Evolutionary conservation across 2,113 vertebrate species (phyloP).

Genomic region (Periophthalmodon schlosseri): DNA sequence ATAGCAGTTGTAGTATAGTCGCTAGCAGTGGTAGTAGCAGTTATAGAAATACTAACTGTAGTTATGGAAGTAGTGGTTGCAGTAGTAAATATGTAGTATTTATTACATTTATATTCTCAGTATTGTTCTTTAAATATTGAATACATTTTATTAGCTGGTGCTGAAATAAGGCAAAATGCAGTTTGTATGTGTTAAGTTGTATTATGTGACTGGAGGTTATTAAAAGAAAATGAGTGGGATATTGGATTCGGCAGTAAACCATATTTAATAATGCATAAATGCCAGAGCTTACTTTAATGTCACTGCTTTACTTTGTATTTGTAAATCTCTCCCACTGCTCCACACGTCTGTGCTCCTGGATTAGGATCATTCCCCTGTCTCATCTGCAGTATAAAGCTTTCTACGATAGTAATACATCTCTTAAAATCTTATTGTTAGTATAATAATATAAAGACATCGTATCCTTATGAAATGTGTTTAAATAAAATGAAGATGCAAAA

Average conservation of each 20-base stretch:
- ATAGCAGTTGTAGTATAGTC: too few relatives aligned
- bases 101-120: too few relatives aligned
- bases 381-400: slow-evolving; percentile 12
- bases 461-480: too few relatives aligned
- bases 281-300: slow-evolving; percentile 31
- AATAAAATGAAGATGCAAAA: background rate
- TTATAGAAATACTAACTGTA: too few relatives aligned
- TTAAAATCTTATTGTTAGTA: background rate
- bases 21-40: too few relatives aligned
- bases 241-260: slow-evolving; percentile 7
- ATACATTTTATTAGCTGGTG: background rate
- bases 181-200: background rate
- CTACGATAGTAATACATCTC: background rate
- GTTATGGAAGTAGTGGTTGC: too few relatives aligned
- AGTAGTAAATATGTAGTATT: too few relatives aligned
- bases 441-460: too few relatives aligned
- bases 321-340: slow-evolving; percentile 11
- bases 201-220: background rate
- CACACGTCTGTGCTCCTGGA: background rate
- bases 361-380: slow-evolving; percentile 14
- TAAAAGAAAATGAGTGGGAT: slow-evolving; percentile 2
- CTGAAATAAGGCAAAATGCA: background rate
- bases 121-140: too few relatives aligned
- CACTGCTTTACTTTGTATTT: slow-evolving; percentile 26
- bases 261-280: slow-evolving; percentile 27